Conservation (phyloP, 2,888 invertebrate species). For the Leptinotarsa rubiginosa region DNA sequence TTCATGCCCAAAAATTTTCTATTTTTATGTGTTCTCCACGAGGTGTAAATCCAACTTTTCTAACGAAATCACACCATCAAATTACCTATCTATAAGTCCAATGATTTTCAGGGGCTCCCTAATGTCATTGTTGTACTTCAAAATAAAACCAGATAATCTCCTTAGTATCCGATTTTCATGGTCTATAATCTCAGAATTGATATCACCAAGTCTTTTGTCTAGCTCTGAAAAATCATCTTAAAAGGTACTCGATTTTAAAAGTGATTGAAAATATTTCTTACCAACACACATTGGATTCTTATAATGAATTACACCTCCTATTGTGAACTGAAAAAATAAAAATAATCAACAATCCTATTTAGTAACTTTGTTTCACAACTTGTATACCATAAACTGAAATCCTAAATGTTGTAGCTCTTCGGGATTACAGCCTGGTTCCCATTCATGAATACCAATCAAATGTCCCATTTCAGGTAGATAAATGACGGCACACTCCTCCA, state of each 20-base stretch:
- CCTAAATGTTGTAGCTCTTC: conserved; percentile 73
- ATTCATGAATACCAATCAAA: conserved; percentile 79
- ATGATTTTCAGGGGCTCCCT: conserved; percentile 59
- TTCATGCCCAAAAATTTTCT: neutral
- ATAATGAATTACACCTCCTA: conserved; percentile 61
- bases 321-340: conserved; percentile 59
- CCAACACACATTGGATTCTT: conserved; percentile 64
- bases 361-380: neutral
- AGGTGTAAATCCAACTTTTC: neutral
- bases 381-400: conserved; percentile 77
- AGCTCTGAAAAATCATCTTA: conserved; percentile 70
- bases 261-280: conserved; percentile 42
- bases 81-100: conserved; percentile 62
- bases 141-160: conserved; percentile 59
- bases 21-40: neutral
- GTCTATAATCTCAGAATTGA: conserved; percentile 81
- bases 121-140: conserved; percentile 61
- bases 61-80: neutral
- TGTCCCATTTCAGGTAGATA: conserved; percentile 85
- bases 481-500: conserved; percentile 76
- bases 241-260: conserved; percentile 2
- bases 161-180: conserved; percentile 82
- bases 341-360: neutral
- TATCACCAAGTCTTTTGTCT: conserved; percentile 82
- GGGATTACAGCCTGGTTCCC: conserved; percentile 70